These are phyloP conservation scores for Odontocerum albicorne DNA, from an alignment of 2,888 invertebrate species.

Conservation along the genomic window DNA sequence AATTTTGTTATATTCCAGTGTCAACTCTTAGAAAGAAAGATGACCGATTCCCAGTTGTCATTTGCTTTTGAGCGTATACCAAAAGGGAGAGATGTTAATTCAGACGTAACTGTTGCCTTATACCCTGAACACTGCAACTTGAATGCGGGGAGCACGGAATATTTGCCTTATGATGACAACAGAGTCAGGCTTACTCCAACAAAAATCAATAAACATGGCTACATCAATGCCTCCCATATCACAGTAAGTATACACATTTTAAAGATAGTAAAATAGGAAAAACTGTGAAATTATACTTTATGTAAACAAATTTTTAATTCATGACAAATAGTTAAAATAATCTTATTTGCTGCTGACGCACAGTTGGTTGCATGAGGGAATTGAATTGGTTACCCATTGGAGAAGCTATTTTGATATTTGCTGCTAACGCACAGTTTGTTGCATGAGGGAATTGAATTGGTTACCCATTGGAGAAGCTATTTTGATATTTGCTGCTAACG, in stretches of 20 bases:
- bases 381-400: too few species aligned
- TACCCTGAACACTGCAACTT: constrained; percentile 67
- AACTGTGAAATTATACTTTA: too few species aligned
- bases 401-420: too few species aligned
- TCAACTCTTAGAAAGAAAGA: constrained; percentile 65
- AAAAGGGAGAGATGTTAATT: constrained; percentile 69
- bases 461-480: too few species aligned
- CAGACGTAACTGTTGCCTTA: constrained; percentile 72
- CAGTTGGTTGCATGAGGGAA: too few species aligned
- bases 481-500: too few species aligned
- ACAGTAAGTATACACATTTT: constrained; percentile 60
- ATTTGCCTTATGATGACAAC: constrained; percentile 90
- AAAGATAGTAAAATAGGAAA: too few species aligned
- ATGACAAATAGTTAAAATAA: too few species aligned
- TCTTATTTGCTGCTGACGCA: too few species aligned
- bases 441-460: too few species aligned
- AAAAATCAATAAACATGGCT: constrained; percentile 82
- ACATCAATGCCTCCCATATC: constrained; percentile 91
- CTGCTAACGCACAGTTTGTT: too few species aligned
- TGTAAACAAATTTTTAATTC: too few species aligned
- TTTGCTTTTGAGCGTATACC: constrained; percentile 87
- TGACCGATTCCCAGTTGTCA: constrained; percentile 73
- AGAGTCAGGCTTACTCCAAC: constrained; percentile 80
- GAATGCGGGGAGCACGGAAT: constrained; percentile 64
- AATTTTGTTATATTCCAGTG: constrained; percentile 50